These are phyloP conservation scores for Zaprionus camerounensis DNA, from an alignment of 1,140 invertebrate species.

Conservation along the genomic window DNA sequence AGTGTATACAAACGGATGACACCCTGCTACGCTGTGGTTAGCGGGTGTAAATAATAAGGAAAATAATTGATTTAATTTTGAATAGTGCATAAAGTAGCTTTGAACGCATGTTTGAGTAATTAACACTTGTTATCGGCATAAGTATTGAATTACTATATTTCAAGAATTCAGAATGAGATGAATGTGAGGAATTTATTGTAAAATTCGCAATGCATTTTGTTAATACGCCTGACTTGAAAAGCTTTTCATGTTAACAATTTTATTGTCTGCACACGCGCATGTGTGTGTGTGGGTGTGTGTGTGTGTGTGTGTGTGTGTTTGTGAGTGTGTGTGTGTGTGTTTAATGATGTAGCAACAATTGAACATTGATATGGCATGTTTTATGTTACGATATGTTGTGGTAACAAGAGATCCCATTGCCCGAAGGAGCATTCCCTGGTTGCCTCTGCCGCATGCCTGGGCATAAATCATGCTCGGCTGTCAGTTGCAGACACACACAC, in stretches of 20 bases:
- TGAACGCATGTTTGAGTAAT: background rate
- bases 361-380: conserved; percentile 32
- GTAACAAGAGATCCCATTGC: conserved; percentile 4
- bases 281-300: background rate
- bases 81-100: background rate
- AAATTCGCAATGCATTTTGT: background rate
- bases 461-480: conserved; percentile 48
- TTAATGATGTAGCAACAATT: conserved; percentile 28
- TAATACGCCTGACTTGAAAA: background rate
- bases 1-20: too few species aligned
- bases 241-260: background rate
- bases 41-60: background rate
- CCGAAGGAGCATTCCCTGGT: conserved; percentile 17
- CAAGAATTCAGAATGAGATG: background rate
- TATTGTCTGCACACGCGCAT: background rate
- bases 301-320: background rate
- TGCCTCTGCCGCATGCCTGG: background rate
- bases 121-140: background rate
- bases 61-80: background rate
- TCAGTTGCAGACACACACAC: background rate
- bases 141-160: background rate
- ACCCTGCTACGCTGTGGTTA: too few species aligned
- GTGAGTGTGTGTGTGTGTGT: background rate
- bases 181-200: background rate
- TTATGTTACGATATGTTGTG: conserved; percentile 27